Percentiles rank a stretch among this genome's conserved stretches.
Evolutionary conservation across 1,140 invertebrate genomes (phyloP).

Genomic region (Cardiocondyla obscurior): DNA sequence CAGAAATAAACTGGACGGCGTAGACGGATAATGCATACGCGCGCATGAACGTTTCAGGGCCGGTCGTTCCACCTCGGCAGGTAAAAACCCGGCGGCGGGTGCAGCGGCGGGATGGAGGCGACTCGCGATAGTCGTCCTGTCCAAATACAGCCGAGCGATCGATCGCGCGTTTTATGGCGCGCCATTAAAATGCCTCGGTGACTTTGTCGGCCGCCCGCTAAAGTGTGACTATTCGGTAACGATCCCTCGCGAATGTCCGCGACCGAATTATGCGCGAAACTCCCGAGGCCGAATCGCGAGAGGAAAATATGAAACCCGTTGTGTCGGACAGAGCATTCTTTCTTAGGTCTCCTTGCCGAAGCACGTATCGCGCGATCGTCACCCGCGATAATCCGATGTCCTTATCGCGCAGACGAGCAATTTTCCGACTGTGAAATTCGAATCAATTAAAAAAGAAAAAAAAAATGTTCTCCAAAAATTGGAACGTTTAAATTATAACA

Average conservation of each 20-base stretch:
- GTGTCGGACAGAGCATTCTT: background rate
- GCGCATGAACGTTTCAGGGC: conserved; percentile 58
- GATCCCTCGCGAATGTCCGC: background rate
- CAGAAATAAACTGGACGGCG: conserved; percentile 61
- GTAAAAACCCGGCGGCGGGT: conserved; percentile 27
- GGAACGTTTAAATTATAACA: background rate
- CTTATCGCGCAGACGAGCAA: background rate
- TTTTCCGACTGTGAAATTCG: background rate
- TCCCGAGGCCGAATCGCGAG: background rate
- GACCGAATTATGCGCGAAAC: background rate
- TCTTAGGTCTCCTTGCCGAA: background rate
- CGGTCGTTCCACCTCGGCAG: conserved; percentile 59
- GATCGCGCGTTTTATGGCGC: conserved; percentile 26
- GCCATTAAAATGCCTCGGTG: conserved; percentile 31
- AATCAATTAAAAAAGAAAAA: no score
- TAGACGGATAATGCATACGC: conserved; percentile 51
- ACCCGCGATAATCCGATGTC: background rate
- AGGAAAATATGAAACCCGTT: background rate
- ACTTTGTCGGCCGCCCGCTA: background rate
- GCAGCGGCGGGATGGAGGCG: conserved; percentile 25
- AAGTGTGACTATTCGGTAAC: conserved; percentile 27
- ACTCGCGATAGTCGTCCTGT: conserved; percentile 24
- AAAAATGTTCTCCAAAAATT: background rate
- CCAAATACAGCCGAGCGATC: conserved; percentile 55
- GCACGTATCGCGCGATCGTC: background rate